Base-by-base conservation (phyloP, 2,888 invertebrate genomes). In the Spodoptera exigua region DNA sequence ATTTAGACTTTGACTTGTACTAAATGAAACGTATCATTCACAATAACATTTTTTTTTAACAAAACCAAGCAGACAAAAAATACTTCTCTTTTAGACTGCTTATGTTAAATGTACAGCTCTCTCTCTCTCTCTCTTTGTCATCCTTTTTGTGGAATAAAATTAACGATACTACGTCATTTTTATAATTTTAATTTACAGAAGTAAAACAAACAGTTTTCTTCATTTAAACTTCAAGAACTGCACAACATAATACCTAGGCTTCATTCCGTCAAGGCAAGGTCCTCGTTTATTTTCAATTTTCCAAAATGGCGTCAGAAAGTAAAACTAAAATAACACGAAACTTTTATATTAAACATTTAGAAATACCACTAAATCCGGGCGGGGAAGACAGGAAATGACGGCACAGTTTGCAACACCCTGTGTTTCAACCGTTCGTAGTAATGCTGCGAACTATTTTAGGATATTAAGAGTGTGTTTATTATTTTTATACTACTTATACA, bases 311-410 rank as follows among this genome's bases (percentile, higher is more conserved):
- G 54, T 10, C 37, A 7, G 36, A 65, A 49, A 68, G 37, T 32
- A 37, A 53, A 44, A 27, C 61, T 66, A 66, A 43, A 71, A 53
- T 54, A 63, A 46, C 27, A 35, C 16, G 51, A 27, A 57, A 71
- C 51, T 69, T 66, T 59, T 64, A 54, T 70, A 60, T 69, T 66
- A 71, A 69, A 52, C 49, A 47, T 41, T 55, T 13, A 61, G 49
- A 14, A 48, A 18, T 64, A 54, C n/a, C 35, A 18, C 34, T 40
- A 51, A 44, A 69, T 54, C 47, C n/a, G n/a, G 12, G 60, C 45
- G 41, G 0, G 17, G 11, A 14, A 32, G 40, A 37, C 4, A 13
- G 41, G 32, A 35, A 34, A 43, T 43, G 35, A 47, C 14, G 35
- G 14, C 35, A 14, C 14, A 35, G 32, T 32, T 36, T 37, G 18